Base-by-base conservation (phyloP, 1,140 invertebrate species). In the Drosophila carrolli region DNA sequence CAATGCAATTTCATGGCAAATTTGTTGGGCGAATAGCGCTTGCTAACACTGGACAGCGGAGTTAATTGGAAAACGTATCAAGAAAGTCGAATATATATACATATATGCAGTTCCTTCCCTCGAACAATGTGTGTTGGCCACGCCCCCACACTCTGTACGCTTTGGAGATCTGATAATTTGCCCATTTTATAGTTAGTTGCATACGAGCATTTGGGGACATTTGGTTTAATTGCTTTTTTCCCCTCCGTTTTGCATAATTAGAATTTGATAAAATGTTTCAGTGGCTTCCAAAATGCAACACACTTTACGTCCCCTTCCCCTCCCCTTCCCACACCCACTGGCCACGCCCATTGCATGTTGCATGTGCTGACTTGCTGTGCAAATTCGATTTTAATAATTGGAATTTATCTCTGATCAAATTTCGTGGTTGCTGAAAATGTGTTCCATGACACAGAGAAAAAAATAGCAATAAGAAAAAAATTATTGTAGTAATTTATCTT, bases 381-480 rank as follows among this genome's bases (percentile, higher is more conserved):
- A 89, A 88, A 84, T 88, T 88, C 68, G 80, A 88, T 88, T 88
- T 88, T 88, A 89, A 89, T 89, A 75, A 83, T 88, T 80, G 62
- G 51, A 84, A 85, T 85, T 85, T 86, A 86, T 81, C 82, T 78
- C 56, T 60, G 62, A 55, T 77, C 54, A 78, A 84, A 85, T 78
- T 70, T 75, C 54, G 82, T 75, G 71, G 78, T 54, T 47, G 57
- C 71, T 44, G 67, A 75, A 73, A 77, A 66, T 61, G 61, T 81
- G 67, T 44, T 65, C 50, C 44, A 48, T 50, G 43, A 40, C 81
- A 53, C n/a, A 6, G 13, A 6, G 10, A 19, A 38, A 14, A 38
- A 40, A 13, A 19, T 4, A 4, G 1, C 4, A 2, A 11, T 11
- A 23, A 0, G 10, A 23, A 51, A 37, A 14, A 23, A 23, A 23